These are phyloP conservation scores for Sinosuthora webbiana DNA, from an alignment of 2,113 vertebrate species.

Conservation along the genomic window DNA sequence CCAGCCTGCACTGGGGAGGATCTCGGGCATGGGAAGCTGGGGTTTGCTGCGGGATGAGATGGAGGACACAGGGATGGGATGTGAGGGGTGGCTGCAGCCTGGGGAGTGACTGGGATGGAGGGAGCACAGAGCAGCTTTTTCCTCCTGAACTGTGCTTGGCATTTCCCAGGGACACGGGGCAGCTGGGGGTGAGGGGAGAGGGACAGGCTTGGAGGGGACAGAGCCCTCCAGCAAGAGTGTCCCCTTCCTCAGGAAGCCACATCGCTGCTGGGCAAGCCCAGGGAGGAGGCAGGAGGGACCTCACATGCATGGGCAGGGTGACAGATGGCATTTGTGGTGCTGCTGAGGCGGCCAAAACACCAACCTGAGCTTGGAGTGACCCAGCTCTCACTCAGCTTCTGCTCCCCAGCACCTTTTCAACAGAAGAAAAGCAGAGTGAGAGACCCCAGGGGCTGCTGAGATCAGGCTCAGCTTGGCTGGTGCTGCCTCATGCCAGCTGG, in stretches of 20 bases:
- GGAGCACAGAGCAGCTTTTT: neutral
- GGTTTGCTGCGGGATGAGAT: neutral
- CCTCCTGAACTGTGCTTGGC: neutral
- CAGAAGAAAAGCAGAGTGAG: neutral
- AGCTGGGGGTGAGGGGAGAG: neutral
- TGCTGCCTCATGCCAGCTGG: neutral
- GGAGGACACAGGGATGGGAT: neutral
- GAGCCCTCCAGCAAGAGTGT: neutral
- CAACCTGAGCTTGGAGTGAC: fast-evolving
- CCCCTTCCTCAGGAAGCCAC: neutral
- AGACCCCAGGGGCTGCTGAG: neutral
- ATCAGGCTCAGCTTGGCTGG: neutral
- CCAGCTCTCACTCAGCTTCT: neutral
- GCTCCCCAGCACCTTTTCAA: neutral
- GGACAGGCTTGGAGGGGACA: neutral
- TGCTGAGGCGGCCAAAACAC: neutral
- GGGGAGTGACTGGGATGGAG: neutral
- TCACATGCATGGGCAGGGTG: fast-evolving
- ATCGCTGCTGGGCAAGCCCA: fast-evolving
- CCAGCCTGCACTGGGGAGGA: neutral
- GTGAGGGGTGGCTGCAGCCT: neutral
- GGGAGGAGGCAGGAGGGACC: neutral
- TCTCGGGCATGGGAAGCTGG: neutral
- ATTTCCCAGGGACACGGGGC: neutral
- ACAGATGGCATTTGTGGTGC: neutral